Evolutionary conservation across 2,888 invertebrate genomes (phyloP).

Genomic region (Microdon myrmicae): DNA sequence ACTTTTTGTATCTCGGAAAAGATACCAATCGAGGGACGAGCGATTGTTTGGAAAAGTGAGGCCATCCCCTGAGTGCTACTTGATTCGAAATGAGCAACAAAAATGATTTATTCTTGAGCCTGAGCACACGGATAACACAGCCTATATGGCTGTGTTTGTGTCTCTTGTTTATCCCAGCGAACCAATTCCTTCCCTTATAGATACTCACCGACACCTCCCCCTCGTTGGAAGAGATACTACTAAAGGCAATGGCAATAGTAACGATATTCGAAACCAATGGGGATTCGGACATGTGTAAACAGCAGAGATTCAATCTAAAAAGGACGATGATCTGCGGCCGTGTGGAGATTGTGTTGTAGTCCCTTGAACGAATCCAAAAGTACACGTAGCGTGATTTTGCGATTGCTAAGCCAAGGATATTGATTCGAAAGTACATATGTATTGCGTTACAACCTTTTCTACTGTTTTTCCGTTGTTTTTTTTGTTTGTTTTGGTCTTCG

Average conservation of each 20-base stretch:
- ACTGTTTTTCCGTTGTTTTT: slow-evolving; percentile 12
- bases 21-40: slow-evolving; percentile 48
- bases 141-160: slow-evolving; percentile 34
- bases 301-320: slow-evolving; percentile 55
- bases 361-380: slow-evolving; percentile 38
- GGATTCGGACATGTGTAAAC: slow-evolving; percentile 56
- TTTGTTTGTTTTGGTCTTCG: slow-evolving; percentile 1
- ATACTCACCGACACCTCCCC: slow-evolving; percentile 1
- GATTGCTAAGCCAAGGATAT: slow-evolving; percentile 38
- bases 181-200: slow-evolving; percentile 21
- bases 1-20: slow-evolving; percentile 48
- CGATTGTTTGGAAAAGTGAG: slow-evolving; percentile 33
- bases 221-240: slow-evolving; percentile 29
- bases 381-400: slow-evolving; percentile 49
- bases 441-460: no score
- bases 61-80: slow-evolving; percentile 46
- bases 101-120: slow-evolving; percentile 47
- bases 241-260: slow-evolving; percentile 42
- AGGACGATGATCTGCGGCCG: slow-evolving; percentile 50
- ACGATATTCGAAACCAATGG: slow-evolving; percentile 53
- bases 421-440: slow-evolving; percentile 20
- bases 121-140: no score
- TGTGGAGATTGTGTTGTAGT: no score
- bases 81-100: slow-evolving; percentile 48
- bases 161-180: slow-evolving; percentile 42